Evolutionary conservation across 2,113 vertebrate species (phyloP).

Genomic region (Hippocampus barbouri): DNA sequence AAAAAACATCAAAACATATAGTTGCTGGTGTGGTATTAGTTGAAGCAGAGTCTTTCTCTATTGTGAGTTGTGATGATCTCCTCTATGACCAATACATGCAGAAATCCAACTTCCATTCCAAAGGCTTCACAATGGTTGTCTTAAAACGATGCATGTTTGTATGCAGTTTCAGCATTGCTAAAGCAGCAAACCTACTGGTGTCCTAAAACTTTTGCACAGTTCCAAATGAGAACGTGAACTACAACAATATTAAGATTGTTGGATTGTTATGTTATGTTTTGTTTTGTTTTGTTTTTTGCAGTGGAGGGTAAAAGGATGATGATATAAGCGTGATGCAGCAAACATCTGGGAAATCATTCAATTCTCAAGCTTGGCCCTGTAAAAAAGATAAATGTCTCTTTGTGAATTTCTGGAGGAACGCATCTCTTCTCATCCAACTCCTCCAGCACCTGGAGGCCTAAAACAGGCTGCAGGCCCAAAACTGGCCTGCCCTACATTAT

Average conservation of each 20-base stretch:
- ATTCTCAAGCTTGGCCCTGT: slow-evolving; percentile 37
- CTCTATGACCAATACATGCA: background rate
- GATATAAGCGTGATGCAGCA: slow-evolving; percentile 28
- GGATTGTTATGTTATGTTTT: slow-evolving; percentile 1
- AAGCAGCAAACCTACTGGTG: background rate
- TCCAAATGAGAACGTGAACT: background rate
- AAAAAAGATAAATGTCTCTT: slow-evolving; percentile 66
- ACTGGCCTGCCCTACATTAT: slow-evolving; percentile 13
- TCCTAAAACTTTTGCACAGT: background rate
- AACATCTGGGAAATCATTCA: slow-evolving; percentile 66
- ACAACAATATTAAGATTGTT: background rate
- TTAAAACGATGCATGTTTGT: background rate
- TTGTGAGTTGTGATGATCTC: background rate
- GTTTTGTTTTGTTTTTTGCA: background rate
- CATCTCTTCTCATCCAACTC: slow-evolving; percentile 43
- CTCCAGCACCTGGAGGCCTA: slow-evolving; percentile 24
- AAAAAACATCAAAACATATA: background rate
- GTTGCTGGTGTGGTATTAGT: background rate
- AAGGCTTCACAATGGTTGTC: background rate
- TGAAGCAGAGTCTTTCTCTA: background rate
- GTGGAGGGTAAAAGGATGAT: slow-evolving; percentile 13
- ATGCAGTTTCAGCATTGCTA: background rate
- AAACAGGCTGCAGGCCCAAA: slow-evolving; percentile 31
- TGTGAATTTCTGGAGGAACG: slow-evolving; percentile 53
- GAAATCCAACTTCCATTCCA: background rate